phyloP scores from a whole-genome alignment of 2,888 invertebrate genomes.

The Linnaemya vulpina region DNA sequence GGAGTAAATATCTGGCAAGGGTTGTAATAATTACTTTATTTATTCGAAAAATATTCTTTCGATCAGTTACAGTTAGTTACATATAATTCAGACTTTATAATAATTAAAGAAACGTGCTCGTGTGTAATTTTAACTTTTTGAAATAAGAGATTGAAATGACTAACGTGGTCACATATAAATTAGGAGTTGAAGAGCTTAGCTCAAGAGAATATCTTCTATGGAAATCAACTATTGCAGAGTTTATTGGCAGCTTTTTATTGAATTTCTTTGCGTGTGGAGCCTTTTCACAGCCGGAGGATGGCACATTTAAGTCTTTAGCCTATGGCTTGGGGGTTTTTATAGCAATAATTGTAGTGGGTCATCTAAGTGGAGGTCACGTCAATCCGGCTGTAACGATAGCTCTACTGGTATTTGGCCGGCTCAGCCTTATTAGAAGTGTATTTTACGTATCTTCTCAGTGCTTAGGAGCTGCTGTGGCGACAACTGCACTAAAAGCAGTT shows the following conservation, averaged over 20 bases:
- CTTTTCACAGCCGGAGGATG: slow-evolving; percentile 85
- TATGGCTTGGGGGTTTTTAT: slow-evolving; percentile 93
- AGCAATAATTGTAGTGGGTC: slow-evolving; percentile 91
- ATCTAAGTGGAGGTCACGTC: slow-evolving; percentile 94
- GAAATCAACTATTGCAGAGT: slow-evolving; percentile 92
- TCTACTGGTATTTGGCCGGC: slow-evolving; percentile 90
- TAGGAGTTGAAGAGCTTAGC: slow-evolving; percentile 58
- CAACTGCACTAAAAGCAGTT: slow-evolving; percentile 82
- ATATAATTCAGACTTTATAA: too few species aligned
- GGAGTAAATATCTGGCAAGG: too few species aligned
- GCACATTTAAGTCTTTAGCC: slow-evolving; percentile 89
- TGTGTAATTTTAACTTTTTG: too few species aligned
- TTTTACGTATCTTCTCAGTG: slow-evolving; percentile 92
- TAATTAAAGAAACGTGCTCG: too few species aligned
- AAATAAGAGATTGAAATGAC: slow-evolving; percentile 8
- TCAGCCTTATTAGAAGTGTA: slow-evolving; percentile 88
- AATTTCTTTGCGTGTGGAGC: slow-evolving; percentile 95
- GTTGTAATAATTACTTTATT: too few species aligned
- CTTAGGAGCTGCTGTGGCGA: slow-evolving; percentile 86
- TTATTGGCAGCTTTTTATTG: slow-evolving; percentile 91
- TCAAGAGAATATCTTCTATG: slow-evolving; percentile 85
- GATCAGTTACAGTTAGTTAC: too few species aligned
- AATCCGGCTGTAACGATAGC: slow-evolving; percentile 96
- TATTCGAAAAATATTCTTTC: too few species aligned
- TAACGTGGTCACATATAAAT: slow-evolving; percentile 22